phyloP scores from a whole-genome alignment of 2,113 vertebrate species.

The Channa maculata region DNA sequence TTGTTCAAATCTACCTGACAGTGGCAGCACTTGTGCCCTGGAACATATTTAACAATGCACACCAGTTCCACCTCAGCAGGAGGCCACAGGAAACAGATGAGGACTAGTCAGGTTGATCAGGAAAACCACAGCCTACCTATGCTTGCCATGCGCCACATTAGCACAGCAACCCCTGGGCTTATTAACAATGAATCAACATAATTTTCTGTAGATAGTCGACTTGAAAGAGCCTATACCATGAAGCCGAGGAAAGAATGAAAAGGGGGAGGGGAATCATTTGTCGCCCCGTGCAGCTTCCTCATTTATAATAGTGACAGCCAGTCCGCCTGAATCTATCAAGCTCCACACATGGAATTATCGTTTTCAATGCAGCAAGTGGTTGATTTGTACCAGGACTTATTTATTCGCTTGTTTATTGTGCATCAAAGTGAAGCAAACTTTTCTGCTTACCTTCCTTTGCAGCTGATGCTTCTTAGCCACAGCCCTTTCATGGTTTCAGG shows the following conservation, averaged over 20 bases:
- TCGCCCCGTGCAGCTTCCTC: conserved; percentile 53
- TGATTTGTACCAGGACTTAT: conserved; percentile 71
- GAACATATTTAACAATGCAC: conserved; percentile 78
- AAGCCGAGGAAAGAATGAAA: conserved; percentile 44
- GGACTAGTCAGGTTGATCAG: conserved; percentile 75
- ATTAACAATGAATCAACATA: conserved; percentile 77
- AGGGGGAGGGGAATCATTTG: conserved; percentile 61
- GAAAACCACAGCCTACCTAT: conserved; percentile 65
- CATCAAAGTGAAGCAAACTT: conserved; percentile 79
- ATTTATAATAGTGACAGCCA: conserved; percentile 54
- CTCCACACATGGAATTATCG: conserved; percentile 61
- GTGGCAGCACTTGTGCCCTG: conserved; percentile 70
- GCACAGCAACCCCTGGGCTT: conserved; percentile 64
- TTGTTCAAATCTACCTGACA: conserved; percentile 67
- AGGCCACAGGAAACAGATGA: conserved; percentile 77
- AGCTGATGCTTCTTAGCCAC: conserved; percentile 66
- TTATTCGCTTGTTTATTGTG: conserved; percentile 75
- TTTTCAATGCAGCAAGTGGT: conserved; percentile 62
- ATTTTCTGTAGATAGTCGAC: conserved; percentile 68
- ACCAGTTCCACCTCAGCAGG: conserved; percentile 72
- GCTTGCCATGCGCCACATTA: conserved; percentile 32
- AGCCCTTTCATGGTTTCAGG: conserved; percentile 74
- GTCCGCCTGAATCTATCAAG: conserved; percentile 59
- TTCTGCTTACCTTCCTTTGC: conserved; percentile 47
- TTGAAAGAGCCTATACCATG: conserved; percentile 65